Base-by-base conservation (phyloP, 1,140 invertebrate genomes). In the Caenorhabditis latens region DNA sequence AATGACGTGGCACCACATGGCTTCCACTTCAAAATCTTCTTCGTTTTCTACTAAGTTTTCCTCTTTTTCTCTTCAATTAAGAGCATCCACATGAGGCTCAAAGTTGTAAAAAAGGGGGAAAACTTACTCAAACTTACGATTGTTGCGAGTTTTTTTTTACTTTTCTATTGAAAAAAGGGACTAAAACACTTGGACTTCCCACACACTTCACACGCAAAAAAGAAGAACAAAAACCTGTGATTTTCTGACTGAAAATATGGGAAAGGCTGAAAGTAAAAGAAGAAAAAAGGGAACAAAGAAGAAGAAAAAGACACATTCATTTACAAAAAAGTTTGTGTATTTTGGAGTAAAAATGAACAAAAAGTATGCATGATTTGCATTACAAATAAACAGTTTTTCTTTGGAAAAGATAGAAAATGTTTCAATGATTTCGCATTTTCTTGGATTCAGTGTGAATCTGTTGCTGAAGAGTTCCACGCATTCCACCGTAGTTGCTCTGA, bases 391-490 rank as follows among this genome's bases (percentile, higher is more conserved):
- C 16, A 14, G 19, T 61, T 14, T 21, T 21, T n/a, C 19, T 14
- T 0, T n/a, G 13, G 58, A n/a, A 21, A n/a, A n/a, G 4, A 13
- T 11, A n/a, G n/a, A 61, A 9, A 32, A 32, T 2, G 32, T 32
- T 14, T 67, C 63, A 67, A 16, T 21, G 63, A 67, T 42, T 8
- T 67, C 67, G 67, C 7, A 75, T 19, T 75, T 75, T 75, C 19
- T 19, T 75, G 13, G 67, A 75, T 46, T 75, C 67, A 7, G 67
- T 75, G n/a, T 75, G 67, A 75, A 75, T 75, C 46, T 75, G 67
- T 75, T 75, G 67, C 46, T 75, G 67, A n/a, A 75, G 67, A 46
- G 43, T 75, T 43, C 67, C 67, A 75, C 67, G 67, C 67, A 75
- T 75, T 46, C 67, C 67, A 32, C 67, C 67, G 67, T 75, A 75